phyloP scores from a whole-genome alignment of 2,888 invertebrate genomes.

The Pristionchus mayeri region DNA sequence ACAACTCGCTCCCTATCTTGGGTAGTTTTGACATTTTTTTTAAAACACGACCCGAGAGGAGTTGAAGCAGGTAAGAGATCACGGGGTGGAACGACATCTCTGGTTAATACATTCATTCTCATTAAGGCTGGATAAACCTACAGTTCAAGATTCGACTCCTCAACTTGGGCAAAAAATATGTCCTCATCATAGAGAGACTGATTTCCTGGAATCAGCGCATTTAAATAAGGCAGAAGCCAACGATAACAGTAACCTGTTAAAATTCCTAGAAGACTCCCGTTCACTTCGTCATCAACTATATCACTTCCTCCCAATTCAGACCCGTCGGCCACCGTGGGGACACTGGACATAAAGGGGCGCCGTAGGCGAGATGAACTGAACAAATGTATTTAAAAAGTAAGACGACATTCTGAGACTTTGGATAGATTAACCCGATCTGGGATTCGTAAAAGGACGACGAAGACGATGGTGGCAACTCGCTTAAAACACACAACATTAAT shows the following conservation, averaged over 20 bases:
- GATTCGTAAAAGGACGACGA: background rate
- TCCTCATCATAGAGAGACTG: slow-evolving; percentile 7
- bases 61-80: slow-evolving; percentile 22
- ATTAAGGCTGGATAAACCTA: background rate
- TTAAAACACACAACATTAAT: background rate
- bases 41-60: slow-evolving; percentile 1
- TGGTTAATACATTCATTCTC: background rate
- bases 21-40: background rate
- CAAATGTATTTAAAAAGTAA: background rate
- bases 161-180: background rate
- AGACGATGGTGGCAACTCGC: slow-evolving; percentile 31
- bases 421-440: slow-evolving; percentile 6
- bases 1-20: background rate
- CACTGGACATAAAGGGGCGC: background rate
- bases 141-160: slow-evolving; percentile 16
- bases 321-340: slow-evolving; percentile 22
- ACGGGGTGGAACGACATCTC: background rate
- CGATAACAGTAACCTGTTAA: background rate
- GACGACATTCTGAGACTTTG: too few relatives aligned
- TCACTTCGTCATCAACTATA: slow-evolving; percentile 21
- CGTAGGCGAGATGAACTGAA: background rate
- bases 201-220: background rate
- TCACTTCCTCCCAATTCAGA: slow-evolving; percentile 44
- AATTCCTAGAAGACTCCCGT: background rate
- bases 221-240: background rate